Base-by-base conservation (phyloP, 2,888 invertebrate species). In the Tinea trinotella region DNA sequence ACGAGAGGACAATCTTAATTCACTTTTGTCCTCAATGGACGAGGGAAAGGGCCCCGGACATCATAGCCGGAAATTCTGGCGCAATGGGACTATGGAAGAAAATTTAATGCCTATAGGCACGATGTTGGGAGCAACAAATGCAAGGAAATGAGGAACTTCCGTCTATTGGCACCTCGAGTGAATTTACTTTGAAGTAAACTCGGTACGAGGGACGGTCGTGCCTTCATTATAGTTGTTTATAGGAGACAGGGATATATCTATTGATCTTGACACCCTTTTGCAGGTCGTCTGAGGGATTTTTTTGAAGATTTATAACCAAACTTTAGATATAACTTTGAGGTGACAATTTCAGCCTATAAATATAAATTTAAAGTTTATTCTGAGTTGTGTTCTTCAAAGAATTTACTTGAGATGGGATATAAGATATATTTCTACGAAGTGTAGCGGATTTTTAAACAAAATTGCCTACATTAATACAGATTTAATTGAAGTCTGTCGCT, bases 121-220 rank as follows among this genome's bases (percentile, higher is more conserved):
- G 34, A 52, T 35, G 18, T 52, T 17, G 15, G 46, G 46, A 15
- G 17, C 19, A 19, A 78, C 78, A 80, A 80, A 76, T 77, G 73
- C 66, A 71, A 71, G 81, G 80, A 82, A 81, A 82, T 81, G 78
- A 80, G 78, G 76, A 68, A 72, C 78, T 78, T 81, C 81, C 81
- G 68, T 64, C 71, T 69, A 78, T 79, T 67, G 75, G 71, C 76
- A 76, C 77, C 71, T 74, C 70, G 68, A 76, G 76, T 71, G 76
- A 74, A 80, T 79, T 79, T 74, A 63, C 76, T 76, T 74, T 70
- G 74, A 68, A 68, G 64, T 61, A 58, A 60, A 61, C 53, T 61
- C 19, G 46, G 46, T n/a, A 40, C 40, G 12, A 17, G 40, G 40
- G 40, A 15, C 40, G 40, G 7, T 13, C 54, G 48, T 52, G 57